Percentiles rank a stretch among this genome's conserved stretches.
Conservation (phyloP, 35 echinoderm and acorn worm species). For the Ophiothrix spiculata region DNA sequence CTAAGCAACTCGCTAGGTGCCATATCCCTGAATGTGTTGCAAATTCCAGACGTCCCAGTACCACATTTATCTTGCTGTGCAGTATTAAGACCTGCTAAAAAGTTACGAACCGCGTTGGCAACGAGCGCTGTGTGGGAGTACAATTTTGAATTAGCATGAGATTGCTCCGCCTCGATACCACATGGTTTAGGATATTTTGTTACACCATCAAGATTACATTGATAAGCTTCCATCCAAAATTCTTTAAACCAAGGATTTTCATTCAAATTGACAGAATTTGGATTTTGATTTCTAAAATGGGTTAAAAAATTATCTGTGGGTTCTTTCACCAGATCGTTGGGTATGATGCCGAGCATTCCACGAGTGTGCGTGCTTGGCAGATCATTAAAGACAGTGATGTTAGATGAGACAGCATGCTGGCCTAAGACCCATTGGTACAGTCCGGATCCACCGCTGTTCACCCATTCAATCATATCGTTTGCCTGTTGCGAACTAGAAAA, state of each 20-base stretch:
- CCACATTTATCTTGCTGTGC: background rate
- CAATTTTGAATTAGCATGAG: background rate
- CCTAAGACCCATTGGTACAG: background rate
- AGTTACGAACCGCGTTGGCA: background rate
- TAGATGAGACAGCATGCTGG: background rate
- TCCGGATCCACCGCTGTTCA: background rate
- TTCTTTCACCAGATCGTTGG: background rate
- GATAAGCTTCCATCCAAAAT: background rate
- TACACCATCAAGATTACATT: background rate
- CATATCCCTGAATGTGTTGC: background rate
- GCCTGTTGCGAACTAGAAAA: background rate
- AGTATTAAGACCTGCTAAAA: background rate
- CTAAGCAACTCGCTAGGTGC: background rate
- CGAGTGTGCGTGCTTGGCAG: background rate
- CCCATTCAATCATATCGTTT: too few species aligned
- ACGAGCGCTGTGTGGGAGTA: background rate
- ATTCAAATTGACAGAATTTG: background rate
- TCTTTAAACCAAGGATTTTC: slow-evolving; percentile 6
- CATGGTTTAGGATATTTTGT: background rate
- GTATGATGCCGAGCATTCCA: background rate
- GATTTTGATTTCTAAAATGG: background rate
- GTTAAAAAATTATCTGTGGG: background rate
- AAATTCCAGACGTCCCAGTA: background rate
- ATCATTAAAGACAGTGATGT: background rate
- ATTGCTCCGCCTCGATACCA: background rate